Evolutionary conservation across 2,113 vertebrate genomes (phyloP).

Genomic region (Solenodon paradoxus): DNA sequence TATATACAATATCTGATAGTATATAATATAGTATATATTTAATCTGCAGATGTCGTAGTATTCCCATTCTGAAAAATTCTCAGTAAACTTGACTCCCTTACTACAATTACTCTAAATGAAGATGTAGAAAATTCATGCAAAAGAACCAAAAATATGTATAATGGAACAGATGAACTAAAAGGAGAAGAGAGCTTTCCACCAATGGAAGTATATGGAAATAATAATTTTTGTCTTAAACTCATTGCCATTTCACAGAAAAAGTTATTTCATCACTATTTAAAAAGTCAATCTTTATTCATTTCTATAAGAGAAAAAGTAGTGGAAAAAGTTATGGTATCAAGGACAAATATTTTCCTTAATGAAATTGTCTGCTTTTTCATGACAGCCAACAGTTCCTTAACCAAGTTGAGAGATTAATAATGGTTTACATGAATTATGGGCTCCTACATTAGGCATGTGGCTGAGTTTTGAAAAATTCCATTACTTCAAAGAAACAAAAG

Average conservation of each 20-base stretch:
- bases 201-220: not conserved
- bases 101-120: constrained; percentile 14
- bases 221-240: not conserved
- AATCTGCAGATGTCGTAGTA: not conserved
- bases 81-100: constrained; percentile 8
- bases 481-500: constrained; percentile 57
- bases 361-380: not conserved
- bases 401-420: not conserved
- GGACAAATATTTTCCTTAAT: not conserved
- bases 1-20: too few species aligned
- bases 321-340: constrained; percentile 15
- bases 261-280: not conserved
- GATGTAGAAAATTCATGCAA: constrained; percentile 15
- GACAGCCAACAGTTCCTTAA: not conserved
- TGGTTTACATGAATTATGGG: not conserved
- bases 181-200: not conserved
- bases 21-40: constrained; percentile 20
- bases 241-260: not conserved
- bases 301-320: not conserved
- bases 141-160: not conserved
- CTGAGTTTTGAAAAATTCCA: not conserved
- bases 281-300: not conserved
- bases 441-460: not conserved
- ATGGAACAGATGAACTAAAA: constrained; percentile 5
- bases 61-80: not conserved